Conservation (phyloP, 2,113 vertebrate species). For the Lophochroa leadbeateri region DNA sequence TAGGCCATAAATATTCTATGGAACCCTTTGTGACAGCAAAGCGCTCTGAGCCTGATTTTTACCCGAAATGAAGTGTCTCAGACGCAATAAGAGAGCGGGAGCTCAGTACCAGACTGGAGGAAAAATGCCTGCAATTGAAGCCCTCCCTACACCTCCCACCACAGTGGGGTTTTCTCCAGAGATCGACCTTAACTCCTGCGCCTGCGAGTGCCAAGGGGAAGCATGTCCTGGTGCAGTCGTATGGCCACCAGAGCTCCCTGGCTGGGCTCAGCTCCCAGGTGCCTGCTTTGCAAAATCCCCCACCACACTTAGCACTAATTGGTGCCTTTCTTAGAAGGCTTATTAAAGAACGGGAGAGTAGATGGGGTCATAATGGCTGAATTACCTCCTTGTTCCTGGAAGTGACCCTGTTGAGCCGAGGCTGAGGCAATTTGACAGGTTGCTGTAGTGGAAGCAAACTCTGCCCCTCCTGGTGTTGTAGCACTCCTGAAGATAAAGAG, state of each 20-base stretch:
- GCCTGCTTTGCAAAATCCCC: slow-evolving; percentile 19
- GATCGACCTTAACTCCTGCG: not conserved
- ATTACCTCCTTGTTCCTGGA: slow-evolving; percentile 66
- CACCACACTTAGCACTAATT: slow-evolving; percentile 56
- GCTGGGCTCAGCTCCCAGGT: slow-evolving; percentile 19
- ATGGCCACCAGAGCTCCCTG: not conserved
- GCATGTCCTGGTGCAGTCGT: accelerated
- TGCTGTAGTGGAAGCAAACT: slow-evolving; percentile 35
- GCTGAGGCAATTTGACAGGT: slow-evolving; percentile 54
- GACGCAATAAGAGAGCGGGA: not conserved
- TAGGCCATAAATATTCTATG: slow-evolving; percentile 23
- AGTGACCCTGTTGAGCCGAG: slow-evolving; percentile 46
- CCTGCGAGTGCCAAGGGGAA: accelerated
- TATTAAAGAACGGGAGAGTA: slow-evolving; percentile 18
- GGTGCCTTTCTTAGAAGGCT: slow-evolving; percentile 50
- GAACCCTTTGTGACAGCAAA: slow-evolving; percentile 6
- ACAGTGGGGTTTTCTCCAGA: not conserved
- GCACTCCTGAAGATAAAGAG: not conserved
- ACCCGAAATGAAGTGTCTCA: not conserved
- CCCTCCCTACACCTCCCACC: not conserved
- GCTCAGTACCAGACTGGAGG: not conserved
- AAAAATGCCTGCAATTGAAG: not conserved
- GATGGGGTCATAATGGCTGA: slow-evolving; percentile 47
- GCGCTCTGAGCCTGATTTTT: slow-evolving; percentile 14
- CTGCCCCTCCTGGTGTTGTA: not conserved